Conservation (phyloP, 2,888 invertebrate genomes). For the Tenthredo distinguenda region DNA sequence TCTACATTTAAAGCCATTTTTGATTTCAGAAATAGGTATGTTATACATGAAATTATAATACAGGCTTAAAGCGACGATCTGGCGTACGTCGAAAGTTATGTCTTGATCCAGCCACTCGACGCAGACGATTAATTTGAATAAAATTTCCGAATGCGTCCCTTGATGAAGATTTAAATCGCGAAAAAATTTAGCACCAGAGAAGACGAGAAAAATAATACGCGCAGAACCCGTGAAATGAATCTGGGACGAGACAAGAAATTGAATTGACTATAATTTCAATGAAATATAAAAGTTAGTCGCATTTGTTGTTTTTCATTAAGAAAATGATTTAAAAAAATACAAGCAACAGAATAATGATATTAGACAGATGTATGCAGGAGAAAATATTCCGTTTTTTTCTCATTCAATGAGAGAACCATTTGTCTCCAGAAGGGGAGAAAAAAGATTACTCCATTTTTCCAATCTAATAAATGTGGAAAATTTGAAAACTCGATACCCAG, state of each 20-base stretch:
- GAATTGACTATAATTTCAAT: background rate
- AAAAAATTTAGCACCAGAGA: background rate
- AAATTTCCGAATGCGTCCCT: background rate
- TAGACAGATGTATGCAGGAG: background rate
- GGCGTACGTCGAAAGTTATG: background rate
- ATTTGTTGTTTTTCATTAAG: background rate
- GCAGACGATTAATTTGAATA: background rate
- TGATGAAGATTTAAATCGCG: background rate
- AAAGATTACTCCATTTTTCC: background rate
- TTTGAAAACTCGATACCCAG: background rate
- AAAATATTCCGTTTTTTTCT: background rate
- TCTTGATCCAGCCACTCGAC: background rate
- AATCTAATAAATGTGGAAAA: background rate
- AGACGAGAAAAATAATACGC: constrained; percentile 18
- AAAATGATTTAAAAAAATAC: background rate
- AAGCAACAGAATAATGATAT: background rate
- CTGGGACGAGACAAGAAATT: constrained; percentile 1
- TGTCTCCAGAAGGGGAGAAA: background rate
- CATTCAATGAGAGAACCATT: background rate
- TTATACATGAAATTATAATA: background rate
- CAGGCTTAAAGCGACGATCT: background rate
- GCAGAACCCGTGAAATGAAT: constrained; percentile 12
- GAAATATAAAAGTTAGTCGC: background rate
- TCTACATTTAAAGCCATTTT: background rate
- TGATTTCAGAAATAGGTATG: background rate